Evolutionary conservation across 2,888 invertebrate species (phyloP).

Genomic region (Yponomeuta evonymella): DNA sequence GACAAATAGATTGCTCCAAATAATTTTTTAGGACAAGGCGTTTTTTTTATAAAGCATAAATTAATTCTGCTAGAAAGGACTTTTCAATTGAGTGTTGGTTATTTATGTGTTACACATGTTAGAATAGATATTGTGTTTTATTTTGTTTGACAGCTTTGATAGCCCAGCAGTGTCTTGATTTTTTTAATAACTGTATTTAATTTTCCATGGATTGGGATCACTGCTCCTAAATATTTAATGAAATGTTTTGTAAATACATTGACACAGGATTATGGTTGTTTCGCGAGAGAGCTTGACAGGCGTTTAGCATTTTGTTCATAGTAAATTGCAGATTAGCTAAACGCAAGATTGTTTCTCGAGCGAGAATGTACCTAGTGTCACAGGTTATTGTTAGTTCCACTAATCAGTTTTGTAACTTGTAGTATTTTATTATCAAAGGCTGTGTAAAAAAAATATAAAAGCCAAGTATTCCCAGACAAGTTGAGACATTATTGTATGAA

Average conservation of each 20-base stretch:
- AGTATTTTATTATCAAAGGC: constrained; percentile 73
- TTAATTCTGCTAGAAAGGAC: background rate
- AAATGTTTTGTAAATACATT: constrained; percentile 68
- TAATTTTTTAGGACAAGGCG: background rate
- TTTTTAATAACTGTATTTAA: background rate
- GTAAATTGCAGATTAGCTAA: background rate
- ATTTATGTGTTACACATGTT: background rate
- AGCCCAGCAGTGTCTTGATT: background rate
- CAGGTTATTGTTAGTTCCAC: constrained; percentile 60
- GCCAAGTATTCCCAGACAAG: constrained; percentile 53
- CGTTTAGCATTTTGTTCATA: background rate
- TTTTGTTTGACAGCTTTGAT: constrained; percentile 11
- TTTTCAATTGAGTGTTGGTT: background rate
- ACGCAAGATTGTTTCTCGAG: background rate
- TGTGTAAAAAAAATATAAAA: constrained; percentile 69
- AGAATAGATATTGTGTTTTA: constrained; percentile 1
- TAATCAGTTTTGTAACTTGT: constrained; percentile 71
- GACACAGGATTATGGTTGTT: constrained; percentile 29
- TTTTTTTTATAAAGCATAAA: background rate
- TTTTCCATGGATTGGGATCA: constrained; percentile 34
- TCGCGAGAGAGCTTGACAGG: background rate
- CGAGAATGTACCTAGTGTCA: constrained; percentile 13
- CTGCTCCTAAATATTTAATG: constrained; percentile 45
- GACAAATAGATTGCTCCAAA: background rate
- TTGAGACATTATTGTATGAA: constrained; percentile 62